Conservation (phyloP, 2,888 invertebrate species). For the Chymomyza fuscimana region DNA sequence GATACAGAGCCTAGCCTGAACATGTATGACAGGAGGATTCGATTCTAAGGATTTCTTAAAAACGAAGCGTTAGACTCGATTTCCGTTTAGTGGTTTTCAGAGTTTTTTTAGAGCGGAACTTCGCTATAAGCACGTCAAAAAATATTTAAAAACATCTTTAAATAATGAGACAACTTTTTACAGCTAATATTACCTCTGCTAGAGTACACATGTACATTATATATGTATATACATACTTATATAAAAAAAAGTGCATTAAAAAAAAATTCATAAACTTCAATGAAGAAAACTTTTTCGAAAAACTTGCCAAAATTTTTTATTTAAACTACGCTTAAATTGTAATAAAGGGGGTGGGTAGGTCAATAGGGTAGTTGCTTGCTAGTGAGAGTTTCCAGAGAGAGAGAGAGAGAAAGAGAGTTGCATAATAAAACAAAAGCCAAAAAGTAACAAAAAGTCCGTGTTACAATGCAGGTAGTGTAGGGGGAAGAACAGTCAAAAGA, state of each 20-base stretch:
- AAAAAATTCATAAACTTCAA: slow-evolving; percentile 60
- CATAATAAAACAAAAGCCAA: slow-evolving; percentile 55
- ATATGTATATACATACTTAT: too few relatives aligned
- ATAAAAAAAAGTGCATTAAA: background rate
- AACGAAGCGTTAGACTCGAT: too few relatives aligned
- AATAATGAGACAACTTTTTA: too few relatives aligned
- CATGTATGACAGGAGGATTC: too few relatives aligned
- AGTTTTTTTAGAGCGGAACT: too few relatives aligned
- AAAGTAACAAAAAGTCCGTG: slow-evolving; percentile 30
- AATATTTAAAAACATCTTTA: too few relatives aligned
- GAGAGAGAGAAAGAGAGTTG: slow-evolving; percentile 21
- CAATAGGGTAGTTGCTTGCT: slow-evolving; percentile 7
- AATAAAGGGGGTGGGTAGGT: slow-evolving; percentile 42
- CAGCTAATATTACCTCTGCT: background rate
- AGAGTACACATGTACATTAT: background rate
- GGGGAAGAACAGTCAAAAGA: background rate
- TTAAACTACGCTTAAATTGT: slow-evolving; percentile 70
- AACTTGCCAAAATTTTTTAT: slow-evolving; percentile 62
- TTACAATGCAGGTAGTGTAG: background rate
- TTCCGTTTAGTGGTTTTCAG: too few relatives aligned
- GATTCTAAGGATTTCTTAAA: too few relatives aligned
- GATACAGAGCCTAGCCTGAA: too few relatives aligned
- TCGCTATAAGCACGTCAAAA: too few relatives aligned
- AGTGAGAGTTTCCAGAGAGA: background rate
- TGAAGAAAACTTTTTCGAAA: slow-evolving; percentile 45